phyloP scores from a whole-genome alignment of 2,888 invertebrate genomes.

The Digitonthophagus gazella region DNA sequence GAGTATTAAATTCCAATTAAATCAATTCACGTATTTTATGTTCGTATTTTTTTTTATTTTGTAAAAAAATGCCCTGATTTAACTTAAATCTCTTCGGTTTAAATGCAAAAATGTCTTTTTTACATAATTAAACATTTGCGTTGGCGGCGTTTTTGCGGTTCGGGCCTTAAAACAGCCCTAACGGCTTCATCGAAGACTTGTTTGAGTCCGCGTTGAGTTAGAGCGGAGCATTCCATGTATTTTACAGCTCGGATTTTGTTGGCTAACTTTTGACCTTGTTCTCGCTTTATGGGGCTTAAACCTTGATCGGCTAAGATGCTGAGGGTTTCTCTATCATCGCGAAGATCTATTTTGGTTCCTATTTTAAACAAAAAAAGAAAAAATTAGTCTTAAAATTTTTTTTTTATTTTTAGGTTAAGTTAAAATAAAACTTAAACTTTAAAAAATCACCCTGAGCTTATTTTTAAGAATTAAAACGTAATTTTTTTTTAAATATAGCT shows the following conservation, averaged over 20 bases:
- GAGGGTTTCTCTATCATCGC: conserved; percentile 95
- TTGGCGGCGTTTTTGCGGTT: conserved; percentile 92
- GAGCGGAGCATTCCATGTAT: conserved; percentile 99
- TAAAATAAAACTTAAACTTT: too few species aligned
- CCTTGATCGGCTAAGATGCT: conserved; percentile 90
- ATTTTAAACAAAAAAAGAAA: too few species aligned
- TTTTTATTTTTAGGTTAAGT: too few species aligned
- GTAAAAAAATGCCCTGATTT: neutral
- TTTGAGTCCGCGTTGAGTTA: conserved; percentile 96
- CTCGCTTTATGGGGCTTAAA: conserved; percentile 91
- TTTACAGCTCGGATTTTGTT: conserved; percentile 98
- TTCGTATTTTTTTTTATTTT: too few species aligned
- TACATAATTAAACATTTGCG: conserved; percentile 71
- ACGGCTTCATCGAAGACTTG: conserved; percentile 99
- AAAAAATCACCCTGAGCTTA: too few species aligned
- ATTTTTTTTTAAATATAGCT: too few species aligned
- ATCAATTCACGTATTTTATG: too few species aligned
- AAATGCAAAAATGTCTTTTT: too few species aligned
- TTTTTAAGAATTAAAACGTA: too few species aligned
- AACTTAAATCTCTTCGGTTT: neutral
- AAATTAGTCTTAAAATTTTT: neutral
- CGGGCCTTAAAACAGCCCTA: conserved; percentile 93
- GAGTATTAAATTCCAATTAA: neutral
- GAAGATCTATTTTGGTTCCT: conserved; percentile 98
- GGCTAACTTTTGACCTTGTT: conserved; percentile 97